A percentile compares a stretch with the other conserved stretches of the same genome.
Conservation (phyloP, 2,113 vertebrate species). For the Cheirogaleus medius region DNA sequence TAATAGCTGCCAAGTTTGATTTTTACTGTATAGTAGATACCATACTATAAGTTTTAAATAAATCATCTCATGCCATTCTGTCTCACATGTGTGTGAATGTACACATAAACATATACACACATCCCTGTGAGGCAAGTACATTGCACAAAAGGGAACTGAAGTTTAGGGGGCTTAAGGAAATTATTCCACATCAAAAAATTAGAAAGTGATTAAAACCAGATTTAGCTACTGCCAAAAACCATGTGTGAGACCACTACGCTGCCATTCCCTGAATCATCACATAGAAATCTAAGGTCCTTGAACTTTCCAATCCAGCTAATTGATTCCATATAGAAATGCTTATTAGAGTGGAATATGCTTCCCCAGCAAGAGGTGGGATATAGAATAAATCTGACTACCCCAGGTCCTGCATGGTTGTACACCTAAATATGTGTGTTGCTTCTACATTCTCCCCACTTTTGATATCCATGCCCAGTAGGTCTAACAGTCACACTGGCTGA, state of each 20-base stretch:
- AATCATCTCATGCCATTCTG: background rate
- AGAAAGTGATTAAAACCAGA: background rate
- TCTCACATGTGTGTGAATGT: background rate
- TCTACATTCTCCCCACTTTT: background rate
- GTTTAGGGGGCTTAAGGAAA: background rate
- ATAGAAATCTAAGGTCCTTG: background rate
- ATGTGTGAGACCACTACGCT: background rate
- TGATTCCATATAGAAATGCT: background rate
- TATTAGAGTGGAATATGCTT: background rate
- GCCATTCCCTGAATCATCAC: background rate
- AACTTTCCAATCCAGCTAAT: background rate
- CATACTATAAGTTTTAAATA: background rate
- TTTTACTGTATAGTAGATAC: background rate
- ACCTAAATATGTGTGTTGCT: background rate
- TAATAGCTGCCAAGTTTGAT: background rate
- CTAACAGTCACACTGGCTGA: background rate
- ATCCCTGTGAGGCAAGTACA: background rate
- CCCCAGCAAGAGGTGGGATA: background rate
- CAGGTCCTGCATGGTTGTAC: background rate
- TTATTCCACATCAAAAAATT: background rate
- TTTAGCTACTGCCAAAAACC: background rate
- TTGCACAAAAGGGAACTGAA: background rate
- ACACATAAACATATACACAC: background rate
- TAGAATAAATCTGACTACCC: background rate
- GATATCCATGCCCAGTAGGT: fast-evolving